A percentile compares a stretch with the other conserved stretches of the same genome.
These are phyloP conservation scores for Hetaerina titia DNA, from an alignment of 2,888 invertebrate genomes.

Conservation along the genomic window DNA sequence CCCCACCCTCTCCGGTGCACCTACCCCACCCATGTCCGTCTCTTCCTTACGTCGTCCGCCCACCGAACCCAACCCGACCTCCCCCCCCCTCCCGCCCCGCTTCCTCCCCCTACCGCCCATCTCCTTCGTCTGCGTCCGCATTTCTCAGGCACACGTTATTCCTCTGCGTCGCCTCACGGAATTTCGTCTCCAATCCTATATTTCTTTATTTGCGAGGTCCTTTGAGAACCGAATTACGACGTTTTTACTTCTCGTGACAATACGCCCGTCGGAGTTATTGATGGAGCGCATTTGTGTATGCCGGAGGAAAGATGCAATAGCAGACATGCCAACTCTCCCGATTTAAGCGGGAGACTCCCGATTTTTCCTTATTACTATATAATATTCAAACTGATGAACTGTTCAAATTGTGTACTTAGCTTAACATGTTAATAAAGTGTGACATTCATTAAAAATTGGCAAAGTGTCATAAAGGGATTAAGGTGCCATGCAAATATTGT, in stretches of 20 bases:
- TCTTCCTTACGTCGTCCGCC: not conserved
- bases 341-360: no score
- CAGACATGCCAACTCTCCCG: no score
- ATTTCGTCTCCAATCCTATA: not conserved
- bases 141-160: not conserved
- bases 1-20: not conserved
- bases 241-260: not conserved
- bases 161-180: not conserved
- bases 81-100: not conserved
- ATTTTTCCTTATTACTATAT: no score
- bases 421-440: no score
- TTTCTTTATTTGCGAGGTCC: not conserved
- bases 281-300: not conserved
- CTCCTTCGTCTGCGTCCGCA: not conserved
- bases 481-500: no score
- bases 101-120: not conserved
- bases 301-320: not conserved
- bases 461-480: no score
- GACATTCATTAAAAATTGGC: no score
- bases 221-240: not conserved
- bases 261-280: not conserved
- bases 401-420: no score
- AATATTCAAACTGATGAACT: no score
- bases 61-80: not conserved
- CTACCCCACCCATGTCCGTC: not conserved